phyloP scores from a whole-genome alignment of 2,888 invertebrate genomes.

The Zygothrica quintamaculata region DNA sequence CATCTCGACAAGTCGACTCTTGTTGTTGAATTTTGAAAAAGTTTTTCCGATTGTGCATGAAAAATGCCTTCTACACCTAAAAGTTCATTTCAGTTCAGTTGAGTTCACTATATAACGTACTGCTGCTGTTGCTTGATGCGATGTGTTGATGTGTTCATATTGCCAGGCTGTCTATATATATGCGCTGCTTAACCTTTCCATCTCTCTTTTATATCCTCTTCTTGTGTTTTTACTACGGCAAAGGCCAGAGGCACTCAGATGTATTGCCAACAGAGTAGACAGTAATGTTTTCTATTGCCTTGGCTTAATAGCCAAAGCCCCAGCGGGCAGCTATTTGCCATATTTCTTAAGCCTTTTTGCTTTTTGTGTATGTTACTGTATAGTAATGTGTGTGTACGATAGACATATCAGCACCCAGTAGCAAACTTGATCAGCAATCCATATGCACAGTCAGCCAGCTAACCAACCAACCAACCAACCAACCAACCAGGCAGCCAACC shows the following conservation, averaged over 20 bases:
- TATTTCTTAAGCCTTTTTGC: slow-evolving; percentile 63
- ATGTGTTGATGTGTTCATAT: slow-evolving; percentile 39
- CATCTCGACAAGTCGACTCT: slow-evolving; percentile 26
- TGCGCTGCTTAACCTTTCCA: too few relatives aligned
- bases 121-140: too few relatives aligned
- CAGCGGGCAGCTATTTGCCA: slow-evolving; percentile 61
- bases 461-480: too few relatives aligned
- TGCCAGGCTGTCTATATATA: background rate
- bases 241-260: slow-evolving; percentile 50
- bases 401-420: slow-evolving; percentile 23
- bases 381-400: slow-evolving; percentile 10
- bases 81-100: slow-evolving; percentile 27
- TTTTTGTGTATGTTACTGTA: background rate
- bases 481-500: too few relatives aligned
- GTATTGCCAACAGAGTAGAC: slow-evolving; percentile 62
- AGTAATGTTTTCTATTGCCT: slow-evolving; percentile 51
- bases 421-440: slow-evolving; percentile 39
- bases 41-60: slow-evolving; percentile 43
- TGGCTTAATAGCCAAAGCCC: slow-evolving; percentile 64
- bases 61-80: slow-evolving; percentile 46
- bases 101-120: slow-evolving; percentile 13
- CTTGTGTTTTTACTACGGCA: too few relatives aligned
- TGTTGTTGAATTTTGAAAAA: slow-evolving; percentile 42
- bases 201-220: too few relatives aligned
- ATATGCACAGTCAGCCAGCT: slow-evolving; percentile 47